Percentiles rank a stretch among this genome's conserved stretches.
These are phyloP conservation scores for Abscondita cerata DNA, from an alignment of 2,888 invertebrate genomes.

Conservation along the genomic window DNA sequence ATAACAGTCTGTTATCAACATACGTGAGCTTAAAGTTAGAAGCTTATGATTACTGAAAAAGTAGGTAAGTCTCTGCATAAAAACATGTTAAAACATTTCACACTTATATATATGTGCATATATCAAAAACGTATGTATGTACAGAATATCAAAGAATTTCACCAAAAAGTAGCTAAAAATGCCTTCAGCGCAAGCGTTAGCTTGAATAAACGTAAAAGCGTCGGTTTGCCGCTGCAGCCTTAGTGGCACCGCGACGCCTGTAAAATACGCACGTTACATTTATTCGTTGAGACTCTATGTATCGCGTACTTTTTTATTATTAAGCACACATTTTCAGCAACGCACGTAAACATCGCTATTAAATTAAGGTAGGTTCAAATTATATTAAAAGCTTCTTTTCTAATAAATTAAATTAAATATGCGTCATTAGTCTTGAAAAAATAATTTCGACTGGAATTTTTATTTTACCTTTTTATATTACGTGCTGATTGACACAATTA, in stretches of 20 bases:
- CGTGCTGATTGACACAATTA: no score
- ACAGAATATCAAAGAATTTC: constrained; percentile 2
- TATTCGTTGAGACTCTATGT: constrained; percentile 16
- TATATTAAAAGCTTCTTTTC: no score
- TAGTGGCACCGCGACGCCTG: constrained; percentile 36
- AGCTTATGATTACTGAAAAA: no score
- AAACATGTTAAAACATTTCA: neutral
- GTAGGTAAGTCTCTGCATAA: no score
- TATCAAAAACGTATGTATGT: neutral
- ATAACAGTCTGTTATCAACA: no score
- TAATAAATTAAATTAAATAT: no score
- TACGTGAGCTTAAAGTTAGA: no score
- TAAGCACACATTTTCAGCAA: neutral
- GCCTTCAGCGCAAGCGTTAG: constrained; percentile 30
- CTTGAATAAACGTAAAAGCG: constrained; percentile 32
- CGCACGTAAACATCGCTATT: neutral
- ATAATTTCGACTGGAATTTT: no score
- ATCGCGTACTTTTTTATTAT: constrained; percentile 14
- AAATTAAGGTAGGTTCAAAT: no score
- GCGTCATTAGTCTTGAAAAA: no score
- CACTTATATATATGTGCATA: neutral
- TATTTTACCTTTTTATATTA: no score
- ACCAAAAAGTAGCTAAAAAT: constrained; percentile 17
- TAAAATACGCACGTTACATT: constrained; percentile 2
- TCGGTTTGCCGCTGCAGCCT: constrained; percentile 32